phyloP scores from a whole-genome alignment of 2,797 vertebrate species.

The Ibycter americanus region DNA sequence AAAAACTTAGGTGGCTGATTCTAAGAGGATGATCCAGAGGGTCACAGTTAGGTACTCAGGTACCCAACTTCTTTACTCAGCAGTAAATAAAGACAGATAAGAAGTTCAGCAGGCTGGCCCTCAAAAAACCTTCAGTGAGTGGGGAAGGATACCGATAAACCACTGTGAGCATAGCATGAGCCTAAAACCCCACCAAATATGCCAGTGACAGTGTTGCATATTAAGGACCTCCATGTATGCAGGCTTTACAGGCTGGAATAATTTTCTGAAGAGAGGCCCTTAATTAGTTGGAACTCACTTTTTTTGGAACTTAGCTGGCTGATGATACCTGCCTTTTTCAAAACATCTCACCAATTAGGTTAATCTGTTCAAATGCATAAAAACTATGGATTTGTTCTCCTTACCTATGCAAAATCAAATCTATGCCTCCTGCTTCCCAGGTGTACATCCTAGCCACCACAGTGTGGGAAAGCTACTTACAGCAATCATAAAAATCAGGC shows the following conservation, averaged over 20 bases:
- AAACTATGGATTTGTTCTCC: neutral
- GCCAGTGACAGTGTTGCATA: neutral
- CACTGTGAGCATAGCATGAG: neutral
- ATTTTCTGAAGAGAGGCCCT: neutral
- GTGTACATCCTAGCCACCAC: neutral
- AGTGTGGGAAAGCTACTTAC: neutral
- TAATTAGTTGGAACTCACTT: neutral
- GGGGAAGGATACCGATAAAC: neutral
- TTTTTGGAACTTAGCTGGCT: neutral
- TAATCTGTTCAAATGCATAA: neutral
- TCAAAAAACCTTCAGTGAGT: neutral
- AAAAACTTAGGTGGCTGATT: neutral
- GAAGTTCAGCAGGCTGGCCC: neutral
- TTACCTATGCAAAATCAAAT: neutral
- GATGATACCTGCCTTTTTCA: neutral
- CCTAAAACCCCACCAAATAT: neutral
- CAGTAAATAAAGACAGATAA: neutral
- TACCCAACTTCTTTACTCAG: neutral
- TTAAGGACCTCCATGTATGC: neutral
- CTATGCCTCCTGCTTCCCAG: neutral
- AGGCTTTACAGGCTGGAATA: neutral
- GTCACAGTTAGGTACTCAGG: neutral
- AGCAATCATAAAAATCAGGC: neutral
- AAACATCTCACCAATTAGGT: neutral
- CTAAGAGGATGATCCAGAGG: neutral